A percentile compares a stretch with the other conserved stretches of the same genome.
These are phyloP conservation scores for Crotophaga sulcirostris DNA, from an alignment of 2,113 vertebrate genomes.

Conservation along the genomic window DNA sequence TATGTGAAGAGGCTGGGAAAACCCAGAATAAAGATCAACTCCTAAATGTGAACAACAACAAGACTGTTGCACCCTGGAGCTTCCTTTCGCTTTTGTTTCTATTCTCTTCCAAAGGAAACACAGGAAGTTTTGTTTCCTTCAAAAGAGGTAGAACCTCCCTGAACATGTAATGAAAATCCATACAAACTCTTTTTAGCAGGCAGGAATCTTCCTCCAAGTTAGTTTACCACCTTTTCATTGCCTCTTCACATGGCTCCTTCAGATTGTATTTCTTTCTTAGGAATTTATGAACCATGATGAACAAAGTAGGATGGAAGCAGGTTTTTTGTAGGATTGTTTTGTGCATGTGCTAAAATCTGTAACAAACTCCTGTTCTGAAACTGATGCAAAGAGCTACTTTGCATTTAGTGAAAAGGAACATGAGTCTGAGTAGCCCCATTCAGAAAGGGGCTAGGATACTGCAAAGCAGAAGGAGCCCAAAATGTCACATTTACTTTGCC, in stretches of 20 bases:
- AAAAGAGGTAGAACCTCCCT: background rate
- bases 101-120: background rate
- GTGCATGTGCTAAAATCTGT: background rate
- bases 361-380: background rate
- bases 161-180: background rate
- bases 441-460: background rate
- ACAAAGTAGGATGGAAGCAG: background rate
- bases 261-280: background rate
- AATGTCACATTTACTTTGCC: background rate
- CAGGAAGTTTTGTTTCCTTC: background rate
- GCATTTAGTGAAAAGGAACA: background rate
- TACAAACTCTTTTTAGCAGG: background rate
- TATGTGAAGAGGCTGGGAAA: background rate
- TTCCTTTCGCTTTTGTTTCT: slow-evolving; percentile 40
- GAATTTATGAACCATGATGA: background rate
- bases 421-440: background rate
- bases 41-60: background rate
- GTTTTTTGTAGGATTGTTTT: no score
- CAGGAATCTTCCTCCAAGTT: background rate
- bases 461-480: background rate
- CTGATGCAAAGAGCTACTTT: background rate
- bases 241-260: background rate
- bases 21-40: background rate
- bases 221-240: background rate
- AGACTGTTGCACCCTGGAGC: background rate